A percentile compares a stretch with the other conserved stretches of the same genome.
Evolutionary conservation across 1,140 invertebrate genomes (phyloP).

Genomic region (Caenorhabditis inopinata): DNA sequence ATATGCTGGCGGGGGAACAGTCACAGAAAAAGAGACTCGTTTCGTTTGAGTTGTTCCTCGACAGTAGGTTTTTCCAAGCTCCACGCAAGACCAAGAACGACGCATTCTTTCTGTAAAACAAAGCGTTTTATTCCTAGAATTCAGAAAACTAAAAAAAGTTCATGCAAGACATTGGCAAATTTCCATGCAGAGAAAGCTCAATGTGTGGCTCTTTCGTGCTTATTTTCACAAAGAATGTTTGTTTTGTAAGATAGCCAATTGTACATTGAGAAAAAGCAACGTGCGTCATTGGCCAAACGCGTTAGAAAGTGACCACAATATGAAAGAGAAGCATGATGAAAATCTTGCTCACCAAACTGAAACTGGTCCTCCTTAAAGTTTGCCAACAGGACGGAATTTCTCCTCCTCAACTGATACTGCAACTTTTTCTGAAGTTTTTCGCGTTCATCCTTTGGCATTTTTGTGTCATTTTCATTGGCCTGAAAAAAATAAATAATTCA

Average conservation of each 20-base stretch:
- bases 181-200: not conserved
- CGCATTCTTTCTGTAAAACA: not conserved
- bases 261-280: not conserved
- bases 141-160: not conserved
- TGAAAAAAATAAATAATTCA: not conserved
- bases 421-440: not conserved
- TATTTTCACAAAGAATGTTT: not conserved
- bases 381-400: not conserved
- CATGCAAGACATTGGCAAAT: not conserved
- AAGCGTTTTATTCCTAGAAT: no score
- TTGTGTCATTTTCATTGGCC: constrained; percentile 11
- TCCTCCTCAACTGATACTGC: not conserved
- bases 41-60: not conserved
- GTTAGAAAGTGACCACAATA: not conserved
- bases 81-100: not conserved
- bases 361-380: not conserved
- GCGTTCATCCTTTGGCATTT: not conserved
- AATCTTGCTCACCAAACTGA: not conserved
- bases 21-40: not conserved
- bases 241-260: not conserved
- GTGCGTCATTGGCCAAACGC: not conserved
- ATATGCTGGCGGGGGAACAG: not conserved
- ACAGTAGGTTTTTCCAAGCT: not conserved
- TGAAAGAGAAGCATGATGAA: not conserved
- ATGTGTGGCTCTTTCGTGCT: not conserved